Evolutionary conservation across 2,113 vertebrate species (phyloP).

Genomic region (Seriola quinqueradiata): DNA sequence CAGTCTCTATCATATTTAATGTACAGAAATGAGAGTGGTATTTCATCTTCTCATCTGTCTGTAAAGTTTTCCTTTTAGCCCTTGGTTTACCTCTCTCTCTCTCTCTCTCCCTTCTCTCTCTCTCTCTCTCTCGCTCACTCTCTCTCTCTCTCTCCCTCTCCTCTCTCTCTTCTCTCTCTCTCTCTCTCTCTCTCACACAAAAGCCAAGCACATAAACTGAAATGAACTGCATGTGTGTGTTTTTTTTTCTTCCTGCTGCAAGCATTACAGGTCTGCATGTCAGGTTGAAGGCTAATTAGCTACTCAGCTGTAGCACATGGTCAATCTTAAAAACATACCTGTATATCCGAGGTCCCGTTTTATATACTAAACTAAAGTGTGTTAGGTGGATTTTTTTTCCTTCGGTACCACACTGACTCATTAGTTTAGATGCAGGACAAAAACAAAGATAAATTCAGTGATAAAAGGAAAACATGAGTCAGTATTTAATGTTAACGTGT

Average conservation of each 20-base stretch:
- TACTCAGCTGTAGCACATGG: not conserved
- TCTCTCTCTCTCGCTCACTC: not conserved
- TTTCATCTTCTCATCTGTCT: not conserved
- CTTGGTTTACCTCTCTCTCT: too few relatives aligned
- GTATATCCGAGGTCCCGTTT: too few relatives aligned
- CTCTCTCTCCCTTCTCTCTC: not conserved
- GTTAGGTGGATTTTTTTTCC: too few relatives aligned
- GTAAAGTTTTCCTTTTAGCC: not conserved
- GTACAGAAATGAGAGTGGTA: not conserved
- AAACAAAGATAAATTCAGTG: not conserved
- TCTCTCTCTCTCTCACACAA: too few relatives aligned
- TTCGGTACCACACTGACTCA: too few relatives aligned
- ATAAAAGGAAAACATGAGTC: not conserved
- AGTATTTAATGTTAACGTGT: conserved; percentile 13
- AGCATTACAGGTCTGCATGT: not conserved
- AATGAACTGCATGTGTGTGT: not conserved
- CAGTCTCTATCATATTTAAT: not conserved
- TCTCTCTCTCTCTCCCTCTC: too few relatives aligned
- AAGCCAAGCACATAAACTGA: not conserved
- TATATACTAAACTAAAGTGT: too few relatives aligned
- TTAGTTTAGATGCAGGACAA: too few relatives aligned
- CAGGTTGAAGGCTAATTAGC: not conserved
- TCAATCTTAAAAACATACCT: not conserved
- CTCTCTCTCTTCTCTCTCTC: too few relatives aligned
- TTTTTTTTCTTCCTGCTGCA: not conserved